A percentile compares a stretch with the other conserved stretches of the same genome.
These are phyloP conservation scores for Lobophora halterata DNA, from an alignment of 2,888 invertebrate genomes.

Conservation along the genomic window DNA sequence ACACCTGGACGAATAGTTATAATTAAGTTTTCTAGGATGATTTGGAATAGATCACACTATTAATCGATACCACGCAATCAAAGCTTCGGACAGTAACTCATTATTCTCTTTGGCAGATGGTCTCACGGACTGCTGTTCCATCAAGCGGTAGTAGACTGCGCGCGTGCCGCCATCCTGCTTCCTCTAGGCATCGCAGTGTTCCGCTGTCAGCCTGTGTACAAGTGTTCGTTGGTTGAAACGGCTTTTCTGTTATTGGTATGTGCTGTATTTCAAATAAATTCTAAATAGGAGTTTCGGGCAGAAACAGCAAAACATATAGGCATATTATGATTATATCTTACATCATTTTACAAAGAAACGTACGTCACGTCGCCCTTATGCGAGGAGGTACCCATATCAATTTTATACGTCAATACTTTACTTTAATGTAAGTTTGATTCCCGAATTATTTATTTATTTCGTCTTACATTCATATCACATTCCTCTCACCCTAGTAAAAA, in stretches of 20 bases:
- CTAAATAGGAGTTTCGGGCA: no score
- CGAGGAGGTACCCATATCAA: no score
- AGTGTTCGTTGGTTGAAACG: constrained; percentile 93
- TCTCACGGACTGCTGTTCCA: constrained; percentile 92
- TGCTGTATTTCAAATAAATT: constrained; percentile 3
- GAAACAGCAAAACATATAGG: no score
- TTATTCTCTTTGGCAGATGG: constrained; percentile 82
- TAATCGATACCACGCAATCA: no score
- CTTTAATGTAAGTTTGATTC: constrained; percentile 1
- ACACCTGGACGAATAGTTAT: no score
- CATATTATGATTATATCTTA: no score
- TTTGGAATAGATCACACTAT: no score
- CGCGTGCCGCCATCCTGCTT: constrained; percentile 88
- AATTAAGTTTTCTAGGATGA: no score
- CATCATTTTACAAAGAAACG: no score
- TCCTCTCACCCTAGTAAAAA: constrained; percentile 1
- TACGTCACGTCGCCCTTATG: no score
- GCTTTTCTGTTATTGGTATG: constrained; percentile 89
- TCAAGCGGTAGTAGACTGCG: constrained; percentile 91
- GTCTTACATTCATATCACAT: constrained; percentile 6
- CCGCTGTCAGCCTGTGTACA: constrained; percentile 90
- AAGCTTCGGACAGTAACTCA: no score
- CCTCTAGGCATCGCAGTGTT: constrained; percentile 90
- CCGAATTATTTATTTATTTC: constrained; percentile 7
- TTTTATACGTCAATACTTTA: constrained; percentile 6